Evolutionary conservation across 2,797 vertebrate genomes (phyloP).

Genomic region (Capromys pilorides): DNA sequence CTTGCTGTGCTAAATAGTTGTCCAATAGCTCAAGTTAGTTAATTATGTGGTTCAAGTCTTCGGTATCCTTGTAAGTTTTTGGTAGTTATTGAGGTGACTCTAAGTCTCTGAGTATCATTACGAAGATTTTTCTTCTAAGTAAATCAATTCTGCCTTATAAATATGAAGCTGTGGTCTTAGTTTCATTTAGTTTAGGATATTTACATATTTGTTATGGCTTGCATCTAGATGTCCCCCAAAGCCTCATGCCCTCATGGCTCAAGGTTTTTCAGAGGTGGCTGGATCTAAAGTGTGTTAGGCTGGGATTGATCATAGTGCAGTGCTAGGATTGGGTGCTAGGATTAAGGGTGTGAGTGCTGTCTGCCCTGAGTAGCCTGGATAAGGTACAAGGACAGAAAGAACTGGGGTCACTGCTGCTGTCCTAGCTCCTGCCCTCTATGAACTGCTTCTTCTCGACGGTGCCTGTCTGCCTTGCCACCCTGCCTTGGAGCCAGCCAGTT

Average conservation of each 20-base stretch:
- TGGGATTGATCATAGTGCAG: not conserved
- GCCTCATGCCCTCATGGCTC: not conserved
- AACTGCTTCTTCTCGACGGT: not conserved
- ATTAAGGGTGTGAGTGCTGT: not conserved
- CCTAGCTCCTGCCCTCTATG: not conserved
- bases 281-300: not conserved
- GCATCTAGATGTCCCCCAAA: not conserved
- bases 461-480: too few species aligned
- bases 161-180: not conserved
- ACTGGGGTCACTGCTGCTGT: not conserved
- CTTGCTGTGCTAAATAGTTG: not conserved
- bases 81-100: not conserved
- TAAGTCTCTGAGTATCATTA: not conserved
- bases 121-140: not conserved
- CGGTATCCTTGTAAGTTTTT: not conserved
- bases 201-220: not conserved
- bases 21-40: not conserved
- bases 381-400: not conserved
- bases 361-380: not conserved
- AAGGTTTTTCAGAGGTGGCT: not conserved
- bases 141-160: not conserved
- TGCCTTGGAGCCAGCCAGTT: not conserved
- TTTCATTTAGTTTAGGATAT: not conserved
- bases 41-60: not conserved
- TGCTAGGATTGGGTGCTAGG: not conserved